Base-by-base conservation (phyloP, 2,113 vertebrate genomes). In the Entosphenus tridentatus region DNA sequence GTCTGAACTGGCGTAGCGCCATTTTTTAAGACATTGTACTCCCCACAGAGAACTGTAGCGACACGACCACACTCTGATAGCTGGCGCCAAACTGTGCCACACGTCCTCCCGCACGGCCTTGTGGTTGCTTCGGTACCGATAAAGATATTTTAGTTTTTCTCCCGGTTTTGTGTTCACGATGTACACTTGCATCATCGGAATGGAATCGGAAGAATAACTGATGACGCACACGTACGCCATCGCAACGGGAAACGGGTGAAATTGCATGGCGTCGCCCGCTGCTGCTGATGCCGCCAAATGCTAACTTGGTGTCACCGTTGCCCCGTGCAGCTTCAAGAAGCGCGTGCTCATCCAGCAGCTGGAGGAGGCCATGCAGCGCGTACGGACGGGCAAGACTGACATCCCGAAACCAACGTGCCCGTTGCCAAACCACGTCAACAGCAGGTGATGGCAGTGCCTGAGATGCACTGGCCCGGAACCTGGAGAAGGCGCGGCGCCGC, bases 331-430 rank as follows among this genome's bases (percentile, higher is more conserved):
- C 79, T 96, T 96, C 82, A 96, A 96, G 80, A 96, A 93, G 75
- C 79, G 87, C 68, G 89, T 95, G 81, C 82, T 96, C 76, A 93
- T 96, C 72, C 89, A 96, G 81, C 89, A 96, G 73, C 83, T 96
- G 72, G 87, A 95, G 77, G 86, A 81, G 76, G 87, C 93, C 78
- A 80, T 96, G 68, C 88, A 95, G 73, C 88, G 95, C 80, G 87
- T 95, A 76, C 87, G 95, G 79, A n/a, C n/a, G 62, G 62, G 21
- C n/a, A 21, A 65, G n/a, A 16, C 62, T 65, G n/a, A 21, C 21
- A 16, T n/a, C 62, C 21, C 10, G 21, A 21, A 65, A 21, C 62
- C n/a, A 84, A 78, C 76, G 82, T 87, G 81, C 81, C 86, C 69
- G 85, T 80, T 82, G 76, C 81, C 88, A 78, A 93, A 91, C 79